These are phyloP conservation scores for Phyllotreta cruciferae DNA, from an alignment of 2,888 invertebrate genomes.

Conservation along the genomic window DNA sequence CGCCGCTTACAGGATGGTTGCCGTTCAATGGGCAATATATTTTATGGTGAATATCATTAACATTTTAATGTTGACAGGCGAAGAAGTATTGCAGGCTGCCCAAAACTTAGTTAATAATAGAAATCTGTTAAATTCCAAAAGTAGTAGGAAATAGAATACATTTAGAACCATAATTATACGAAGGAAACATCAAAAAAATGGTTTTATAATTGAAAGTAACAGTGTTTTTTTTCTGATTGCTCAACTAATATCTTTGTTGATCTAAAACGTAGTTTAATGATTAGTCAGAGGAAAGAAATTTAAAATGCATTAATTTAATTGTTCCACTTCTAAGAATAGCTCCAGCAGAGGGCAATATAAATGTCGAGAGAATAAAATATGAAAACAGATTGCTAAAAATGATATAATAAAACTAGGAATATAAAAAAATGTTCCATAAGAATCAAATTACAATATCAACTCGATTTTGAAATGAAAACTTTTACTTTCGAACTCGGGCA, in stretches of 20 bases:
- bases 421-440: no score
- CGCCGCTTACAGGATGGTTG: slow-evolving; percentile 13
- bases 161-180: no score
- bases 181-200: no score
- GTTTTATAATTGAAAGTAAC: no score
- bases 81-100: neutral
- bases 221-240: no score
- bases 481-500: no score
- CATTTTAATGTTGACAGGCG: neutral
- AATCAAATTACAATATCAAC: no score
- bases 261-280: neutral
- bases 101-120: neutral
- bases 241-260: no score
- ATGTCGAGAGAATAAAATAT: neutral
- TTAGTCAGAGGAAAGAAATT: slow-evolving; percentile 19
- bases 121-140: no score
- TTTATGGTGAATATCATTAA: neutral
- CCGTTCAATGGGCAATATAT: neutral
- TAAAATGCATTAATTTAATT: slow-evolving; percentile 21
- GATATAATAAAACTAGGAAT: no score
- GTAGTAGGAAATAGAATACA: no score
- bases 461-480: no score
- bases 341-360: neutral
- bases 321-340: slow-evolving; percentile 11
- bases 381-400: neutral